A percentile compares a stretch with the other conserved stretches of the same genome.
Evolutionary conservation across 2,113 vertebrate genomes (phyloP).

Genomic region (Parotia lawesii): DNA sequence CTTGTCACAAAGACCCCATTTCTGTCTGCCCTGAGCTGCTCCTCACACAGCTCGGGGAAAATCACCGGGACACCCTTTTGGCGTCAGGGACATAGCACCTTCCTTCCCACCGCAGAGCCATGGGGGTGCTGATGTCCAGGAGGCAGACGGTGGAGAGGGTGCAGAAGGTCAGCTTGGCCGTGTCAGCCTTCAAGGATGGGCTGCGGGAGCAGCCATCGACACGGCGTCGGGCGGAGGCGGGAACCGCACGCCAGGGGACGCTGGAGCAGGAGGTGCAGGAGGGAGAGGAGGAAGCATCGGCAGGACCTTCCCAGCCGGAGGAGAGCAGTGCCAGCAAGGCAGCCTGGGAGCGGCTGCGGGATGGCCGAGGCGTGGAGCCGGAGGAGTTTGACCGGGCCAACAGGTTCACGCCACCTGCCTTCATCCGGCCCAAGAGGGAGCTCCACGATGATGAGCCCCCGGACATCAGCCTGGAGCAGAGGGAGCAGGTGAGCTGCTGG

Average conservation of each 20-base stretch:
- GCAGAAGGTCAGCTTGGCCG: slow-evolving; percentile 91
- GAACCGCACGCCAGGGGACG: slow-evolving; percentile 45
- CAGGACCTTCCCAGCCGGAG: slow-evolving; percentile 58
- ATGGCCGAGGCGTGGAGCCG: slow-evolving; percentile 90
- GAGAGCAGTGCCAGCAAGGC: slow-evolving; percentile 79
- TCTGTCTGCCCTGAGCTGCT: neutral
- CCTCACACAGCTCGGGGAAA: fast-evolving
- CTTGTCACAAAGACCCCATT: neutral
- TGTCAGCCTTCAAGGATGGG: slow-evolving; percentile 91
- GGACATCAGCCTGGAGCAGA: slow-evolving; percentile 81
- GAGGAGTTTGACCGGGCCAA: slow-evolving; percentile 87
- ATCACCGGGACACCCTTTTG: fast-evolving
- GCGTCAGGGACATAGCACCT: neutral
- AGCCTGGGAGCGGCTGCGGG: slow-evolving; percentile 89
- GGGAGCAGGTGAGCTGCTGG: slow-evolving; percentile 79
- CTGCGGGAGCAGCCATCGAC: slow-evolving; percentile 78
- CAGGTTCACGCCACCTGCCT: slow-evolving; percentile 85
- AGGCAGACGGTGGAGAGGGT: slow-evolving; percentile 97
- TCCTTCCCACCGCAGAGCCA: slow-evolving; percentile 66
- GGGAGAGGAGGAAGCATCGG: slow-evolving; percentile 60
- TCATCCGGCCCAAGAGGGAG: slow-evolving; percentile 86
- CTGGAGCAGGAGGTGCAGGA: slow-evolving; percentile 72
- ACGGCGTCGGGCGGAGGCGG: slow-evolving; percentile 56
- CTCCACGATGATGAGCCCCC: slow-evolving; percentile 83
- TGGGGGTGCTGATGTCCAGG: slow-evolving; percentile 97